Conservation (phyloP, 2,797 vertebrate species). For the Sarcoramphus papa region DNA sequence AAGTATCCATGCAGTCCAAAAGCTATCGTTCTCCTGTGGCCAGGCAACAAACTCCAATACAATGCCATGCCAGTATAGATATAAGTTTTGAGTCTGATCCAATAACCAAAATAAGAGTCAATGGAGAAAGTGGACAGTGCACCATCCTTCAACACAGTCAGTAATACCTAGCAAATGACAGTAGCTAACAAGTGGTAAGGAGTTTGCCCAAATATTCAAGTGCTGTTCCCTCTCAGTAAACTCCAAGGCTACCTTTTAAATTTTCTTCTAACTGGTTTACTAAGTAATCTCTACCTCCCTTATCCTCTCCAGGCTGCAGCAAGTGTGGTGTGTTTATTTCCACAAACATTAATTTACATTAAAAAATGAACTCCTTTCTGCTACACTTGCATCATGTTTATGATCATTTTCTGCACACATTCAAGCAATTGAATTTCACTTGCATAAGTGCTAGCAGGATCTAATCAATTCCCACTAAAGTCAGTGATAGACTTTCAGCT, state of each 20-base stretch:
- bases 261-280: background rate
- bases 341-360: background rate
- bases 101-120: background rate
- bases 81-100: background rate
- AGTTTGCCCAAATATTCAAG: background rate
- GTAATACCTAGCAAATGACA: background rate
- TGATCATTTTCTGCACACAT: constrained; percentile 14
- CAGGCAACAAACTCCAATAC: background rate
- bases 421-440: constrained; percentile 34
- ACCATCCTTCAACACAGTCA: background rate
- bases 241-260: background rate
- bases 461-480: constrained; percentile 52
- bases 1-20: background rate
- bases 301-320: background rate
- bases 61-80: background rate
- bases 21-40: background rate
- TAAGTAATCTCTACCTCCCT: background rate
- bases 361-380: background rate
- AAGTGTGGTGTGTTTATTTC: background rate
- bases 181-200: background rate
- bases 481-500: constrained; percentile 13
- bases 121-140: background rate
- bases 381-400: constrained; percentile 4
- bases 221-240: background rate
- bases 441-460: background rate